phyloP scores from a whole-genome alignment of 2,888 invertebrate species.

The Exephanes ischioxanthus region DNA sequence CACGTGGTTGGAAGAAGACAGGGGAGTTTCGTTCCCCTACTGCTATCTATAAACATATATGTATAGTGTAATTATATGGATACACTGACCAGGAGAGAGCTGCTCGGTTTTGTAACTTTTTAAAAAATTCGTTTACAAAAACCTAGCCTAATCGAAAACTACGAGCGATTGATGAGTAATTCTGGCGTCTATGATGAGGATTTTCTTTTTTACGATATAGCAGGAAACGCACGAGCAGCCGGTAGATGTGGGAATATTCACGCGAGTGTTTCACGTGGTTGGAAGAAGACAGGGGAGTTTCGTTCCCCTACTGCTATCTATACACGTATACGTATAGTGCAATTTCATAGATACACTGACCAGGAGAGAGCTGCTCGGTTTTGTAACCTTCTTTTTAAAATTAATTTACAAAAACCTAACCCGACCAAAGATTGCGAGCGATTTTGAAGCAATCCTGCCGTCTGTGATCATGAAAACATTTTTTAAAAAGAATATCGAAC shows the following conservation, averaged over 20 bases:
- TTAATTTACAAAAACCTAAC: neutral
- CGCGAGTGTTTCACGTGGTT: conserved; percentile 36
- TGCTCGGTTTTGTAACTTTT: conserved; percentile 56
- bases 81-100: conserved; percentile 28
- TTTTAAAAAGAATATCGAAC: no score
- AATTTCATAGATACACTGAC: neutral
- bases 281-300: conserved; percentile 14
- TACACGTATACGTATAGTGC: neutral
- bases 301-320: neutral
- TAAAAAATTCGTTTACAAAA: neutral
- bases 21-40: conserved; percentile 1
- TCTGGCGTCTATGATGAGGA: neutral
- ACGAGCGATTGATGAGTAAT: neutral
- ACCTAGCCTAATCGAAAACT: neutral
- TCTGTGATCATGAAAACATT: neutral
- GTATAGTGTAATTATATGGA: neutral
- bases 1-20: conserved; percentile 43
- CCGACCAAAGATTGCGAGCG: neutral
- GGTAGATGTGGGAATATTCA: neutral
- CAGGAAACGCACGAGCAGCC: no score
- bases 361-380: conserved; percentile 42
- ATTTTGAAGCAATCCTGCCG: no score
- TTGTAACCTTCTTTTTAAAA: conserved; percentile 45
- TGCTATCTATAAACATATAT: neutral
- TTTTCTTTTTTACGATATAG: no score